Base-by-base conservation (phyloP, 2,888 invertebrate species). In the Zele albiditarsus region DNA sequence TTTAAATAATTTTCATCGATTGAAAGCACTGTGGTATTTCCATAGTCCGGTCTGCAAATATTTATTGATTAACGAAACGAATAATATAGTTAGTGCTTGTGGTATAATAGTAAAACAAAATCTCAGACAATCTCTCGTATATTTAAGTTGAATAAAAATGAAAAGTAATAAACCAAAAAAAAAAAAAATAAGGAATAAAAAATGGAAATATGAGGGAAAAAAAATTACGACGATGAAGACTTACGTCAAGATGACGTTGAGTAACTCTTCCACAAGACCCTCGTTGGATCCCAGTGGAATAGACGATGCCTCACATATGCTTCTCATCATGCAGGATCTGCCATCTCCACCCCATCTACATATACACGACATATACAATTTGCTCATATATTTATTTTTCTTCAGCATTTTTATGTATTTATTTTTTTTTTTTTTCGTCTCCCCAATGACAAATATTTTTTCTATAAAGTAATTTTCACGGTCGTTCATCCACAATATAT, bases 281-380 rank as follows among this genome's bases (percentile, higher is more conserved):
- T 91, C 90, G 76, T 91, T 89, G 20, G 53, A 6, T 81, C 77
- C 81, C 46, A 94, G 87, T 0, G 94, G 93, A 79, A 92, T 91
- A 67, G 91, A 91, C 2, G 94, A 92, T 25, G 94, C 88, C 80
- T 94, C 93, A 81, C 95, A 95, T 60, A 95, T 91, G 66, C 93
- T 91, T 78, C 92, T 91, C 68, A 94, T 86, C n/a, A 95, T 89
- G 83, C 95, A 95, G 1, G 90, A 88, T n/a, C 91, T 92, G 1
- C 94, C 94, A 79, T 93, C 91, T 79, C 91, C 91, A 2, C 94
- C 94, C 74, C 92, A 91, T 27, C 94, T 94, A 70, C 77, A 77
- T 60, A 58, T 12, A 23, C 16, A 23, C 12, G 23, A 65, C 23
- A 27, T 66, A 46, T 16, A 46, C 46, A 23, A 42, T 58, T 67